Evolutionary conservation across 2,888 invertebrate genomes (phyloP), one percentile per base, ranked within the genome.

Genomic region (Thymelicus sylvestris): DNA sequence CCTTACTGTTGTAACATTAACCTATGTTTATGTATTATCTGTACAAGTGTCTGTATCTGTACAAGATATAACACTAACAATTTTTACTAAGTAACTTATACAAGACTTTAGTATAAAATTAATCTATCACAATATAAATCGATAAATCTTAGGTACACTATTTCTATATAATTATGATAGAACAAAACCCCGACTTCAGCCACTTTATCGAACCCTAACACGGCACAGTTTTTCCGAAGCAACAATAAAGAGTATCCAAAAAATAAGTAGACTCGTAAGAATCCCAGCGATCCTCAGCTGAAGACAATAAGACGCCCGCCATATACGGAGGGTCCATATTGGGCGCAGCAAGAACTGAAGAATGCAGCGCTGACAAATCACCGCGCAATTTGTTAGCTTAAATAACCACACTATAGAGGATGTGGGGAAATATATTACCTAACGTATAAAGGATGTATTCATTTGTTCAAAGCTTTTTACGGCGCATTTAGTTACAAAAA

Each of bases 321-420:
- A 85, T 90, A 88, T 90, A 87, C 80, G 91, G 91, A 78, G 61
- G 60, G 57, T 19, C 69, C 69, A 69, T 68, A 68, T 68, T 63
- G 63, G 63, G 83, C 83, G 84, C 83, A 79, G 79, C 84, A 89
- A 88, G 87, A 89, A 89, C 83, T 77, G 78, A 84, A 86, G 86
- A 83, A 89, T 87, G 80, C 86, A 83, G 81, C 83, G 79, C 88
- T 91, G 93, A 93, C 93, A 93, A 93, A 93, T 93, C 89, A 87
- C 90, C 82, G 80, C 83, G 84, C 89, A 88, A 92, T 93, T 91
- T 92, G 90, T 91, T 89, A 87, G 73, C 72, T 78, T 78, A 76
- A 79, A 78, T 77, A 78, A 74, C 57, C 70, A 47, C 65, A 24
- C 55, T 65, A 55, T 60, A 60, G 31, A 41, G 60, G 60, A 10